phyloP scores from a whole-genome alignment of 2,797 vertebrate species.

The Martes flavigula region DNA sequence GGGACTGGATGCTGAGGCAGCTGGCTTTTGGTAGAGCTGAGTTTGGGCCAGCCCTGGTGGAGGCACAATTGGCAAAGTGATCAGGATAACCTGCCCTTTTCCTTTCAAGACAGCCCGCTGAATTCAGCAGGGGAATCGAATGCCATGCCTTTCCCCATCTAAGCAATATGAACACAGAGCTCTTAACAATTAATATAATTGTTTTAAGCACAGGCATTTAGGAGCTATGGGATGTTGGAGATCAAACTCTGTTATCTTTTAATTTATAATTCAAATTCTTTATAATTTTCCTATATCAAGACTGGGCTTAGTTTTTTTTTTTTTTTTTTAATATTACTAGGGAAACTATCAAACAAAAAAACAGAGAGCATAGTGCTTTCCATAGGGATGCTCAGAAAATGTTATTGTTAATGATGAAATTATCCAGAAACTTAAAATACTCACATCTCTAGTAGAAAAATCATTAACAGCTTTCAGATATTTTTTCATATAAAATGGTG shows the following conservation, averaged over 20 bases:
- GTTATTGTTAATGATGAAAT: background rate
- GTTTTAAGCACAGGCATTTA: background rate
- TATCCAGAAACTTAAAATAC: background rate
- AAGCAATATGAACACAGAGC: background rate
- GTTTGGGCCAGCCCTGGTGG: background rate
- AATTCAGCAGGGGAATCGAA: background rate
- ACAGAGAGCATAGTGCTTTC: background rate
- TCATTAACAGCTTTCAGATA: background rate
- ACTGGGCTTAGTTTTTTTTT: background rate
- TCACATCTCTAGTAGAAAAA: background rate
- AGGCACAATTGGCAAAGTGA: background rate
- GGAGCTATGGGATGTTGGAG: background rate
- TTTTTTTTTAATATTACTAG: background rate
- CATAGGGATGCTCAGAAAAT: background rate
- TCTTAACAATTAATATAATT: background rate
- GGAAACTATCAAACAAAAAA: background rate
- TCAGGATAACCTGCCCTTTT: background rate
- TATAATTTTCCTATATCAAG: background rate
- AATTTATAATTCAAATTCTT: background rate
- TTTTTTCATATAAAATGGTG: background rate
- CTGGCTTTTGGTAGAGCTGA: slow-evolving; percentile 26
- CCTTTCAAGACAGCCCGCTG: background rate
- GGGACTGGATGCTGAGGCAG: background rate
- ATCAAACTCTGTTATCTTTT: background rate
- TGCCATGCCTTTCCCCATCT: background rate